Evolutionary conservation across 2,113 vertebrate species (phyloP).

Genomic region (Corapipo altera): DNA sequence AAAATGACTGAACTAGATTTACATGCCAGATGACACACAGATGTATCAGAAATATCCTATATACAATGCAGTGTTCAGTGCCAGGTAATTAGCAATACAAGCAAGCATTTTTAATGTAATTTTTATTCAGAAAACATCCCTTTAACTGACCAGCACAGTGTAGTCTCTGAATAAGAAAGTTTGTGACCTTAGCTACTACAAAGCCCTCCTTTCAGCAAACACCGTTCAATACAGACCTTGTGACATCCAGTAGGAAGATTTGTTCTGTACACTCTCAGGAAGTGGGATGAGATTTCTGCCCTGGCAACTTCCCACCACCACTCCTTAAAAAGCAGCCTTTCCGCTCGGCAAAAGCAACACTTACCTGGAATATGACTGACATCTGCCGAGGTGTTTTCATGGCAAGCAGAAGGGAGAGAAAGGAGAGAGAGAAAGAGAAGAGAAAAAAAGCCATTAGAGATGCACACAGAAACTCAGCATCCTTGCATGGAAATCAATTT

Average conservation of each 20-base stretch:
- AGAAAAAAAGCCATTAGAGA: conserved; percentile 74
- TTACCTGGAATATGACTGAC: conserved; percentile 93
- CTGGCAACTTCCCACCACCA: not conserved
- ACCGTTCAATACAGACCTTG: not conserved
- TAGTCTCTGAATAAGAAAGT: not conserved
- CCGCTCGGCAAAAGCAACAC: conserved; percentile 69
- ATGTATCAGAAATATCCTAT: not conserved
- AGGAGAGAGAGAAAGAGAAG: conserved; percentile 60
- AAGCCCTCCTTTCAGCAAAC: not conserved
- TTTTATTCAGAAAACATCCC: not conserved
- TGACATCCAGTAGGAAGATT: not conserved
- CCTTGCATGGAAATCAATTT: conserved; percentile 79
- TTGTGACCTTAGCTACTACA: not conserved
- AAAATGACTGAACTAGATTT: not conserved
- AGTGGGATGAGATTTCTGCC: not conserved
- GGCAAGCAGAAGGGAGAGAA: conserved; percentile 71
- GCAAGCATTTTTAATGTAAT: not conserved
- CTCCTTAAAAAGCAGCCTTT: not conserved
- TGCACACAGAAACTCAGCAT: conserved; percentile 61
- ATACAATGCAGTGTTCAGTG: not conserved
- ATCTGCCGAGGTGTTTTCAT: conserved; percentile 83
- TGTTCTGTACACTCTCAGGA: not conserved
- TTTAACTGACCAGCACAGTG: conserved; percentile 41
- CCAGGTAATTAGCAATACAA: not conserved
- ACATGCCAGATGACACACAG: not conserved